Base-by-base conservation (phyloP, 2,113 vertebrate species). In the Toxotes jaculatrix region DNA sequence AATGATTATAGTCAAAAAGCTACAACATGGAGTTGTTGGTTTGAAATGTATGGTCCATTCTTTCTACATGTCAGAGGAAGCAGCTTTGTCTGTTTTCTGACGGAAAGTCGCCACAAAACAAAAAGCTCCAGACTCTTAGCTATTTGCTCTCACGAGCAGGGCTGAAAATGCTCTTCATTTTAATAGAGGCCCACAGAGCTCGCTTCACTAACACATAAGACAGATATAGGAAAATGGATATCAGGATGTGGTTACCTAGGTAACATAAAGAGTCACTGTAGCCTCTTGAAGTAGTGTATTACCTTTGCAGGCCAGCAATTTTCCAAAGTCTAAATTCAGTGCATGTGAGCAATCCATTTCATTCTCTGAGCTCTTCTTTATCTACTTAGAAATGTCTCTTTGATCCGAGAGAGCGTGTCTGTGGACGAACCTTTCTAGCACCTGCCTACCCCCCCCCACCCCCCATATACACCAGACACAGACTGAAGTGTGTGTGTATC, bases 181-280 rank as follows among this genome's bases (percentile, higher is more conserved):
- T 43, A 61, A 77, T 63, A 63, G 40, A 67, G 74, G 65, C 43
- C 86, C 56, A n/a, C 36, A 19, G 27, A 60, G 51, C 51, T 79
- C 65, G 32, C 66, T 66, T 36, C 71, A 80, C n/a, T n/a, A 63
- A 60, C 80, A 43, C 75, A 78, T 49, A 71, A 65, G 63, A 77
- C 59, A 53, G 79, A 75, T 83, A 71, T 65, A 70, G 78, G 43
- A 82, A 84, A 77, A 84, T 55, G 76, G 79, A 78, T 81, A 75
- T 85, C 64, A 49, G 71, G 69, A 86, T 88, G 87, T 62, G 79
- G 92, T 93, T 87, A 60, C 91, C 87, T 23, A 70, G 89, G 91
- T 23, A 92, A 91, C 91, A 27, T 74, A 78, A 89, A 88, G 83
- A 87, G 36, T 75, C 65, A 40, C 64, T 17, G 56, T 56, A 79